Evolutionary conservation across 2,113 vertebrate species (phyloP).

Genomic region (Heterocephalus glaber): DNA sequence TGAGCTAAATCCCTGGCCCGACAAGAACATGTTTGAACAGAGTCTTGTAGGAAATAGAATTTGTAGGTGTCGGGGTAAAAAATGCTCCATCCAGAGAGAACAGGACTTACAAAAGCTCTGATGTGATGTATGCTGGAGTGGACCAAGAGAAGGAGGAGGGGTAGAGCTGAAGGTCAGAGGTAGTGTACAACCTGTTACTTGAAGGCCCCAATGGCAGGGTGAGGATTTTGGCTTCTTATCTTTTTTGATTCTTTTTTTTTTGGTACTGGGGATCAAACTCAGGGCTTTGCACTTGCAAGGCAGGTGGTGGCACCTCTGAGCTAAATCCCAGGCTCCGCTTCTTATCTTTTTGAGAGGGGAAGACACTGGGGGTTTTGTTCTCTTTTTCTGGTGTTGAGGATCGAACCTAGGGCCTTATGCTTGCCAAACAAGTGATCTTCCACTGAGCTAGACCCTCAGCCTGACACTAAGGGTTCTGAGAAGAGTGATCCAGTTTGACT

Average conservation of each 20-base stretch:
- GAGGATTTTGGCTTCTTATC: not conserved
- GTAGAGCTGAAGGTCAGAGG: not conserved
- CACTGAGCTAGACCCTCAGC: not conserved
- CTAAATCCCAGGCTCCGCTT: no score
- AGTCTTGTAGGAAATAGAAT: not conserved
- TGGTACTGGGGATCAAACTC: no score
- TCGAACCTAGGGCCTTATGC: not conserved
- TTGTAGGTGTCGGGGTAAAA: not conserved
- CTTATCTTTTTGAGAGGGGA: not conserved
- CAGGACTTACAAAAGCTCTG: not conserved
- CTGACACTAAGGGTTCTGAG: not conserved
- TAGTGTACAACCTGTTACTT: accelerated
- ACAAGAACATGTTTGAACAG: not conserved
- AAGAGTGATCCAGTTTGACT: not conserved
- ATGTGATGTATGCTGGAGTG: accelerated
- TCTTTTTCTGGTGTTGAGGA: not conserved
- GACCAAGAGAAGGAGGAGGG: accelerated
- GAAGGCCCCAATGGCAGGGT: not conserved
- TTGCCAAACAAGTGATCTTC: not conserved
- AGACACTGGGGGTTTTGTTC: not conserved
- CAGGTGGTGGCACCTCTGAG: no score
- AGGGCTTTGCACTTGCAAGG: no score
- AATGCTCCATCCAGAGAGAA: not conserved
- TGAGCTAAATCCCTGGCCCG: no score
- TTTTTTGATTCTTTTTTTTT: no score